phyloP scores from a whole-genome alignment of 2,113 vertebrate genomes.

The Bettongia penicillata region DNA sequence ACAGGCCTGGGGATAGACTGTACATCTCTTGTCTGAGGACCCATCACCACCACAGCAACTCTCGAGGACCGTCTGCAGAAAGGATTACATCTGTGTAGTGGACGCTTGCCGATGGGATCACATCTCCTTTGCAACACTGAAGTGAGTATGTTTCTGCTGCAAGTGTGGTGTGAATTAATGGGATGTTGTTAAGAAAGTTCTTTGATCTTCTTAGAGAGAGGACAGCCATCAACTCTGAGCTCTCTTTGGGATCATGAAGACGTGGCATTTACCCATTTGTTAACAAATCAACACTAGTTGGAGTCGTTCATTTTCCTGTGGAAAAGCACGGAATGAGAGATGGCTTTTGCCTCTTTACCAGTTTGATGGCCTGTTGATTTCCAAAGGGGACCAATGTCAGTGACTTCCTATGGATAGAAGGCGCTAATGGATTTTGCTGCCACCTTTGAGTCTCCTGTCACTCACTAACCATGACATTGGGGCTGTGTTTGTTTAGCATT shows the following conservation, averaged over 20 bases:
- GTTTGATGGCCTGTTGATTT: slow-evolving; percentile 65
- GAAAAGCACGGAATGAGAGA: slow-evolving; percentile 20
- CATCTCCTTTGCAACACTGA: neutral
- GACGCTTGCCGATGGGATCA: neutral
- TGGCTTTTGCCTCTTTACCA: slow-evolving; percentile 48
- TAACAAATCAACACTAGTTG: neutral
- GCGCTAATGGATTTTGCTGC: slow-evolving; percentile 82
- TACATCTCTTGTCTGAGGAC: neutral
- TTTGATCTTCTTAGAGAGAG: neutral
- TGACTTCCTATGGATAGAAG: slow-evolving; percentile 76
- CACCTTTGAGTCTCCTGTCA: slow-evolving; percentile 76
- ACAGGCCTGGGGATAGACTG: neutral
- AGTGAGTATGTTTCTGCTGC: neutral
- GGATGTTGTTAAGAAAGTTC: slow-evolving; percentile 11
- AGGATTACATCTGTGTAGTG: neutral
- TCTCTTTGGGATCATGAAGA: slow-evolving; percentile 29
- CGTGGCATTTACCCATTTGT: neutral
- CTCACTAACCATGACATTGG: slow-evolving; percentile 71
- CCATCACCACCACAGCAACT: neutral
- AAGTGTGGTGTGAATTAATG: neutral
- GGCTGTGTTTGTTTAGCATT: slow-evolving; percentile 71
- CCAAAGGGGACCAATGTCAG: slow-evolving; percentile 74
- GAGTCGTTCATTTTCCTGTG: slow-evolving; percentile 2
- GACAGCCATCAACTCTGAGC: slow-evolving; percentile 9
- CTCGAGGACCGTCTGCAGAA: neutral